Conservation (phyloP, 2,797 vertebrate species). For the Tapera naevia region DNA sequence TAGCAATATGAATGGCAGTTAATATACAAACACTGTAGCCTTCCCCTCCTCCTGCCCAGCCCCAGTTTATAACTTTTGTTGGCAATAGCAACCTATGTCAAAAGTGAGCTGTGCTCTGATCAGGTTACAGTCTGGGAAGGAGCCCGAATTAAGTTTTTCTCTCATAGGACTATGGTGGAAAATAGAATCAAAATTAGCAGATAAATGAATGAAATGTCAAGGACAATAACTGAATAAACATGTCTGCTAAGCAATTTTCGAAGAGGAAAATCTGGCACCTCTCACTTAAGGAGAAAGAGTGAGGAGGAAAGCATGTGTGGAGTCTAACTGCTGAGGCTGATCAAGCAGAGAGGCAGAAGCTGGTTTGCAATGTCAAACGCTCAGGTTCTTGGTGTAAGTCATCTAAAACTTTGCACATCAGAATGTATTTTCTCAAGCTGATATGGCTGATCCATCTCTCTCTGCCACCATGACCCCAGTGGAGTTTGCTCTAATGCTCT, state of each 20-base stretch:
- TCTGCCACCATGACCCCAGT: not conserved
- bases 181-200: constrained; percentile 25
- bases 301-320: not conserved
- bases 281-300: not conserved
- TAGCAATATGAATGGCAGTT: not conserved
- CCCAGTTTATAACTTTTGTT: not conserved
- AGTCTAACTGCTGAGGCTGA: not conserved
- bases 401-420: not conserved
- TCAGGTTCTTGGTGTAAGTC: not conserved
- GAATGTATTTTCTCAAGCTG: not conserved
- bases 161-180: not conserved
- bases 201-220: constrained; percentile 37
- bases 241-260: not conserved
- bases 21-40: not conserved
- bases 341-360: not conserved
- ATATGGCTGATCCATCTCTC: not conserved
- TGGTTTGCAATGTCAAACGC: not conserved
- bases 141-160: not conserved
- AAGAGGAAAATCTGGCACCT: not conserved
- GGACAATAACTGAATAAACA: not conserved
- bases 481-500: not conserved
- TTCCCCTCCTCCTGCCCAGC: not conserved
- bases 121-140: not conserved
- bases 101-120: not conserved
- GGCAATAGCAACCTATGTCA: not conserved